Conservation (phyloP, 2,888 invertebrate genomes). For the Noctua janthina region DNA sequence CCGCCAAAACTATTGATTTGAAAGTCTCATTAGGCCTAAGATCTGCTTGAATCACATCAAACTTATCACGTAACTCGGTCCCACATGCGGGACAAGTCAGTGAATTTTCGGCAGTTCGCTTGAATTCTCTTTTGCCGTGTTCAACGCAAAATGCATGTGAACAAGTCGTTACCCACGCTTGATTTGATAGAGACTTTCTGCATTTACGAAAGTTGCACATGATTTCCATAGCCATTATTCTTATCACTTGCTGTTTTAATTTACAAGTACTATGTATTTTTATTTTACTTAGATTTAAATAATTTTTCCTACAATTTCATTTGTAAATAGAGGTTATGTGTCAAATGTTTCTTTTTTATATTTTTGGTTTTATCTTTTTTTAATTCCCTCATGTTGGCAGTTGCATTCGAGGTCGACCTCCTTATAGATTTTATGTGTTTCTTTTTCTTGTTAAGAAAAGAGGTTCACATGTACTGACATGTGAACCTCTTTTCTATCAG, state of each 20-base stretch:
- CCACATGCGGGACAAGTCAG: constrained; percentile 89
- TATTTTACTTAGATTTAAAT: neutral
- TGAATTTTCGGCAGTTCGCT: constrained; percentile 84
- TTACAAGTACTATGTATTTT: constrained; percentile 10
- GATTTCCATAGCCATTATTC: constrained; percentile 78
- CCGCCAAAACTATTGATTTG: constrained; percentile 89
- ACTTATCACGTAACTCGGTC: constrained; percentile 87
- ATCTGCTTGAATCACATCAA: constrained; percentile 89
- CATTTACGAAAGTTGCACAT: constrained; percentile 90
- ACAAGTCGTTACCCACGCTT: constrained; percentile 90
- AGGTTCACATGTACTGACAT: neutral
- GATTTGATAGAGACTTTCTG: constrained; percentile 84
- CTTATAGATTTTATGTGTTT: constrained; percentile 13
- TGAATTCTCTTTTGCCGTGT: constrained; percentile 88
- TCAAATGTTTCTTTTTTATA: constrained; percentile 17
- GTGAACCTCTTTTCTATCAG: too few species aligned
- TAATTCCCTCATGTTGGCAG: constrained; percentile 1
- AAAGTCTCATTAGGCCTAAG: constrained; percentile 88
- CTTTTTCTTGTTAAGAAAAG: neutral
- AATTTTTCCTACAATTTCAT: constrained; percentile 23
- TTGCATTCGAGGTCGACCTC: constrained; percentile 7
- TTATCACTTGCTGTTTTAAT: constrained; percentile 33
- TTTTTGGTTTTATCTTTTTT: neutral
- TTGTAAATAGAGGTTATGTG: constrained; percentile 27
- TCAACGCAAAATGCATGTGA: constrained; percentile 90